Evolutionary conservation across 2,113 vertebrate genomes (phyloP), one percentile per base, ranked within the genome.

Genomic region (Myrmecobius fasciatus): DNA sequence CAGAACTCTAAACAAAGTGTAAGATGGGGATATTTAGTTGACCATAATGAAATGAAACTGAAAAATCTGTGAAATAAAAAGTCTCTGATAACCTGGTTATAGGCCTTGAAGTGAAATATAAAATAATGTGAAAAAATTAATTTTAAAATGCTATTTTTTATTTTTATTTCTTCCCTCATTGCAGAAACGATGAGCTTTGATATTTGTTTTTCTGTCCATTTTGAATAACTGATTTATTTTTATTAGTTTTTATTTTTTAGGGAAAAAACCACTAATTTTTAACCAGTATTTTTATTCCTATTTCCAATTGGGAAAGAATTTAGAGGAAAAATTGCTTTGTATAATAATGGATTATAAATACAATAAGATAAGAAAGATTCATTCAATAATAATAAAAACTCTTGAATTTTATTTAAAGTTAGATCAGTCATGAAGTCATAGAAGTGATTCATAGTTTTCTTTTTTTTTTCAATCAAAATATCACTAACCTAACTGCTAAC

Each of bases 291-390:
- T 43, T 43, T 83, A 43, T 43, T 83, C 67, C n/a, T 60, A 31
- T 93, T 96, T 95, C 67, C 3, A 93, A 90, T 43, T 96, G 48
- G 8, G 25, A n/a, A 89, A 94, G 8, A 93, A 92, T 48, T 95
- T 94, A 90, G 4, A 0, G 7, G 92, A 95, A 94, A 51, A 93
- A 22, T 91, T 96, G 46, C 92, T 94, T 96, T 94, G 93, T 46
- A 95, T 94, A 96, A 96, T 94, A 83, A 83, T 43, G 17, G 56
- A 93, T 60, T 96, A 36, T 93, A 94, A 96, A 96, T 96, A 95
- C 53, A 6, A 2, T 53, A 48, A n/a, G 91, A 8, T 43, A 83
- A 43, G 20, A 43, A 83, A 83, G 43, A 43, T n/a, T n/a, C 51
- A 92, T 36, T 94, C 93, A 95, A 91, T 92, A 75, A 25, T 48